Evolutionary conservation across 2,113 vertebrate species (phyloP), one percentile per base, ranked within the genome.

Genomic region (Solea solea): DNA sequence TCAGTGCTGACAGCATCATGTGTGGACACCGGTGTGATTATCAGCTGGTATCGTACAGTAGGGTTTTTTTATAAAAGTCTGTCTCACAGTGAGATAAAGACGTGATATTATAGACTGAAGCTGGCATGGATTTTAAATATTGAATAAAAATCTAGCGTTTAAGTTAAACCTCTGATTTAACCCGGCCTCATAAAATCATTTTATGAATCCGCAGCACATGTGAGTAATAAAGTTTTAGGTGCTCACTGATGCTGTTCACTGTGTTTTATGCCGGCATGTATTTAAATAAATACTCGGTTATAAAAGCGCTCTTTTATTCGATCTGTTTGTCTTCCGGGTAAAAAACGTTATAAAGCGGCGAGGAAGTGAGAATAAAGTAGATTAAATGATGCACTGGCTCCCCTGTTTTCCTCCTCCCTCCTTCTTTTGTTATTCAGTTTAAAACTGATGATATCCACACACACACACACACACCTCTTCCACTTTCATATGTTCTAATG

Each of bases 191-290:
- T 13, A 3, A 68, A 67, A 41, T 9, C 2, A 2, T 70, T 66
- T 66, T n/a, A 60, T 69, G 25, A 74, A 5, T 54, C 48, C 12
- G 58, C 68, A 13, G 27, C 64, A 50, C 7, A 34, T 9, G 39
- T 61, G 48, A 73, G 75, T 85, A 80, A 78, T 87, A 64, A 81
- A 75, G 34, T 16, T 53, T 0, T 41, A 25, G 70, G 63, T 64
- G 74, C 73, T 74, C 52, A 12, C 28, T 50, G 49, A 27, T 65
- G 68, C 8, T 28, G 27, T 34, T 55, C 34, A 28, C 51, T 34
- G 53, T 2, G 3, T 34, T 34, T 34, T 4, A 34, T 34, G 34
- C 34, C 34, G 2, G 34, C 34, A 34, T 34, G 34, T 34, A 34
- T 34, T 34, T 34, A 34, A 34, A 34, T 34, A 34, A 34, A 34